Base-by-base conservation (phyloP, 2,113 vertebrate species). In the Oreotrochilus melanogaster region DNA sequence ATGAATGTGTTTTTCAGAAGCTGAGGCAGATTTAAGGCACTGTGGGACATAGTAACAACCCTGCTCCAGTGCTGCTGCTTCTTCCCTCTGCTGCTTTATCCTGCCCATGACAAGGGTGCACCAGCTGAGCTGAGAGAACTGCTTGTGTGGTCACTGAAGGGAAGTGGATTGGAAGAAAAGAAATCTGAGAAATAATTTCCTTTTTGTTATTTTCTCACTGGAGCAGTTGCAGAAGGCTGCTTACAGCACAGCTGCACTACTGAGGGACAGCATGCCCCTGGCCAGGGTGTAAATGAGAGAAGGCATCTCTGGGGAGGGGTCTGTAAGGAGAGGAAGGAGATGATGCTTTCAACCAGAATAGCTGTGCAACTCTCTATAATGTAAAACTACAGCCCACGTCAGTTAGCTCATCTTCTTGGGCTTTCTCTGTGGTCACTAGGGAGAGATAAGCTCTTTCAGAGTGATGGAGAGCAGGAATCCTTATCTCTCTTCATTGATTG, bases 371-470 rank as follows among this genome's bases (percentile, higher is more conserved):
- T 54, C 76, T 81, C 81, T 91, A 78, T 67, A 79, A 75, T 72
- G 66, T 90, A 89, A 85, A 72, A 88, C 58, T 65, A 37, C 31
- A 89, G 80, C 48, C 14, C 4, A 87, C 87, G 48, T 47, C 62
- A 54, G 62, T 79, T 74, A 88, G 79, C 70, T 83, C 95, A 86
- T 94, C 78, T 89, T 84, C 39, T 88, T 61, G 71, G 71, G 71
- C 54, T 76, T 86, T 86, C 75, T 86, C 51, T 92, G 45, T 54
- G 58, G 71, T 90, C 71, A 37, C 50, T 54, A 58, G 71, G 45
- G 54, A 94, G 62, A 92, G 71, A 95, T 75, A 88, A 94, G 33
- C 62, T 93, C 45, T 65, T 89, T 93, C 82, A 65, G 45, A 91
- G 45, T 88, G 74, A 92, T 61, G 42, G 88, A 94, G 57, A 89